Conservation (phyloP, 2,113 vertebrate species). For the Lycaon pictus region DNA sequence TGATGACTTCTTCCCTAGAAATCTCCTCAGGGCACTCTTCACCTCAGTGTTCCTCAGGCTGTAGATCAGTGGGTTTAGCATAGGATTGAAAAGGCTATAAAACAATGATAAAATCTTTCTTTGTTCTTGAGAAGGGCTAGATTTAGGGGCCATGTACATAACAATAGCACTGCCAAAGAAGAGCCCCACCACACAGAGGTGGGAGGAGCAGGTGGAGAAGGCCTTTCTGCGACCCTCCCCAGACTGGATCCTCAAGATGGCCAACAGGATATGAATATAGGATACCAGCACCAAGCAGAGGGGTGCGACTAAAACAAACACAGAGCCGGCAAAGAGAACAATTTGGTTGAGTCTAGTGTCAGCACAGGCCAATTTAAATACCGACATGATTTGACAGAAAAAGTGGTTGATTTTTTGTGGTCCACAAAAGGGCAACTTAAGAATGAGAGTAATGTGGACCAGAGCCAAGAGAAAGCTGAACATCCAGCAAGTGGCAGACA, state of each 20-base stretch:
- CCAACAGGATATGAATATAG: neutral
- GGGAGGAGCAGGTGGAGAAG: conserved; percentile 46
- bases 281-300: neutral
- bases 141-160: neutral
- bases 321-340: neutral
- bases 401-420: neutral
- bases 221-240: neutral
- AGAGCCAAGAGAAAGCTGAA: conserved; percentile 7
- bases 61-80: conserved; percentile 34
- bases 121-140: neutral
- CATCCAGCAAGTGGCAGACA: neutral
- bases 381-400: conserved; percentile 44
- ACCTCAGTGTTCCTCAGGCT: conserved; percentile 29
- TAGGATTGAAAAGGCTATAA: conserved; percentile 52
- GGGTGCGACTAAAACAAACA: neutral
- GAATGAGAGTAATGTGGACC: neutral
- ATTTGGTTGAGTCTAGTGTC: neutral
- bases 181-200: neutral
- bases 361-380: conserved; percentile 7
- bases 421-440: conserved; percentile 40
- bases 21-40: neutral
- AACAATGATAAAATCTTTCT: neutral
- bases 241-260: neutral
- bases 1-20: neutral
- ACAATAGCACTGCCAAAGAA: neutral